These are phyloP conservation scores for Thunnus albacares DNA, from an alignment of 2,797 vertebrate genomes.

Conservation along the genomic window DNA sequence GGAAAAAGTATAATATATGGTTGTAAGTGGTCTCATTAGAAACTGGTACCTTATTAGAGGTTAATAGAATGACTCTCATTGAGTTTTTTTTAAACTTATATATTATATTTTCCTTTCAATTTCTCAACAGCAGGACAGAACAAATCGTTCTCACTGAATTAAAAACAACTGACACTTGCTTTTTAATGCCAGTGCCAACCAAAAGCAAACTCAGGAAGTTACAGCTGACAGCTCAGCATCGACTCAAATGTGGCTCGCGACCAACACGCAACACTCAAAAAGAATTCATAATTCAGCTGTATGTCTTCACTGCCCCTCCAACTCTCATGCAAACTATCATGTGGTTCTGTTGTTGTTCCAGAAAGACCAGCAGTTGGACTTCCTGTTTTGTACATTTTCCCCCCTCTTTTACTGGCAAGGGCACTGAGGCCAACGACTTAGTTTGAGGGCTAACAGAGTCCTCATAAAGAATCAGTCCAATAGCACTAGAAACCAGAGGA, in stretches of 20 bases:
- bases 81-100: background rate
- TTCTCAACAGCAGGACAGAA: conserved; percentile 42
- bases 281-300: conserved; percentile 67
- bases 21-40: background rate
- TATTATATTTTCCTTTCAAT: background rate
- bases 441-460: conserved; percentile 47
- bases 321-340: conserved; percentile 55
- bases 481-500: conserved; percentile 20
- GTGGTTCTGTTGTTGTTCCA: conserved; percentile 66
- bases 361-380: conserved; percentile 70
- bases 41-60: background rate
- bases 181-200: conserved; percentile 28
- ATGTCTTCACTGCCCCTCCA: conserved; percentile 37
- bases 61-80: background rate
- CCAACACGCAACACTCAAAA: conserved; percentile 56
- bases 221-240: conserved; percentile 65
- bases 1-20: background rate
- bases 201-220: conserved; percentile 69
- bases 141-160: background rate
- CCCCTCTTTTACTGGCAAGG: conserved; percentile 48
- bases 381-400: conserved; percentile 78
- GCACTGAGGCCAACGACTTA: conserved; percentile 42
- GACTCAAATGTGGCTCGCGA: conserved; percentile 49
- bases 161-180: background rate
- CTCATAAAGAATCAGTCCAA: conserved; percentile 44